Evolutionary conservation across 2,797 vertebrate species (phyloP), one percentile per base, ranked within the genome.

Genomic region (Octomys mimax): DNA sequence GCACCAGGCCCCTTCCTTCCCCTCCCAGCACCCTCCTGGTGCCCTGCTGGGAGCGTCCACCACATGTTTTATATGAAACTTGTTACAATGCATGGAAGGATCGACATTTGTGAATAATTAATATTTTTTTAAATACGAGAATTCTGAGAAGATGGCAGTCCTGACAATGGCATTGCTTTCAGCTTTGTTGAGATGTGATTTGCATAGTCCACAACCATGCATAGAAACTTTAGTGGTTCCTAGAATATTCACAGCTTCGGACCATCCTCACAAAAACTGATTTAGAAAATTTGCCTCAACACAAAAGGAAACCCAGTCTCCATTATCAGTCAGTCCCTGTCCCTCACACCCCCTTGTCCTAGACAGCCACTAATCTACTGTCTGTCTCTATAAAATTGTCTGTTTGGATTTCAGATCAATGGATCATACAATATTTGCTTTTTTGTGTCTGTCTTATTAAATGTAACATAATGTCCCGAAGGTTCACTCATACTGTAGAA

Each of bases 1-100:
- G 59, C 61, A 2, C 79, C 77, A 36, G 5, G 70, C 39, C 42
- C 84, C 84, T 33, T 68, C 68, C 68, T 62, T 54, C 57, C 49
- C 46, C 0, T 52, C 57, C 13, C 59, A 5, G 52, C 0, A 0
- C 10, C 33, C 46, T 6, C 16, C 24, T 28, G 5, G 14, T 3
- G 57, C 61, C 12, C 1, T 0, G 39, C 52, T 71, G 71, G 6
- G 64, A 70, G n/a, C 11, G 26, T 71, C 57, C 13, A 26, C 85
- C 61, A 61, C 49, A 9, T 61, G 1, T 26, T 39, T 77, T 66
- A 33, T 26, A 36, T 2, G 36, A 77, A 86, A 81, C 49, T 78
- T 62, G 52, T 91, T 61, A 31, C 59, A 6, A 1, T 42, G 89
- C 77, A 59, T 57, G 39, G 78, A 89, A 83, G 57, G 36, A 18